Percentiles rank a stretch among this genome's conserved stretches.
Evolutionary conservation across 2,113 vertebrate species (phyloP).

Genomic region (Puffinus mauretanicus): DNA sequence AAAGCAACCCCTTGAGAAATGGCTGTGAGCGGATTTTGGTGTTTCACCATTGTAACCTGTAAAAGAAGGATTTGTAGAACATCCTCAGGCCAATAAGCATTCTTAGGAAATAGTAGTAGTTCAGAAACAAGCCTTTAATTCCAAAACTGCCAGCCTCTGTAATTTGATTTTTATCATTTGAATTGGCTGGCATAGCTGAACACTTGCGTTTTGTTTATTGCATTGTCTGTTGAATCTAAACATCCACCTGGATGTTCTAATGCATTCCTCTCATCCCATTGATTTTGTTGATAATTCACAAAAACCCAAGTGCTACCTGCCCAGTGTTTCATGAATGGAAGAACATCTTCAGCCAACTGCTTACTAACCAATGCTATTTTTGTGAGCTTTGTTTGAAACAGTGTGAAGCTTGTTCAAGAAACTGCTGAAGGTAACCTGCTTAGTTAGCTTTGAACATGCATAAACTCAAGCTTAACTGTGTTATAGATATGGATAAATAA

Average conservation of each 20-base stretch:
- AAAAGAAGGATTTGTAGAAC: background rate
- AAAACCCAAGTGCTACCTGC: background rate
- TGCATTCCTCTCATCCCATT: background rate
- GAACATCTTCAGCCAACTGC: background rate
- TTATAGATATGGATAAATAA: fast-evolving
- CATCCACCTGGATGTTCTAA: background rate
- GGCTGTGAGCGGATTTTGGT: background rate
- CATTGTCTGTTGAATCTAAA: background rate
- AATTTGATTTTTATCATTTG: background rate
- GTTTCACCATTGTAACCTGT: background rate
- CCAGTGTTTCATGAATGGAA: background rate
- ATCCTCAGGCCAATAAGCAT: background rate
- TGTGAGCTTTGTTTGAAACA: background rate
- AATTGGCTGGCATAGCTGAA: background rate
- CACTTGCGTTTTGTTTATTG: background rate
- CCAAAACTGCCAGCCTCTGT: background rate
- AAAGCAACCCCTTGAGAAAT: background rate
- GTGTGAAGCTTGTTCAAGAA: background rate
- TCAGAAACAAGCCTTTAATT: background rate
- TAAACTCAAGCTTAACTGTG: background rate
- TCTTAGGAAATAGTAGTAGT: background rate
- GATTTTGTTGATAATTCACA: background rate
- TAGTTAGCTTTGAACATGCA: background rate
- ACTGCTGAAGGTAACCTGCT: background rate
- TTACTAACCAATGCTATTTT: background rate